Percentiles rank a stretch among this genome's conserved stretches.
Conservation (phyloP, 2,888 invertebrate species). For the Dermolepida albohirtum region DNA sequence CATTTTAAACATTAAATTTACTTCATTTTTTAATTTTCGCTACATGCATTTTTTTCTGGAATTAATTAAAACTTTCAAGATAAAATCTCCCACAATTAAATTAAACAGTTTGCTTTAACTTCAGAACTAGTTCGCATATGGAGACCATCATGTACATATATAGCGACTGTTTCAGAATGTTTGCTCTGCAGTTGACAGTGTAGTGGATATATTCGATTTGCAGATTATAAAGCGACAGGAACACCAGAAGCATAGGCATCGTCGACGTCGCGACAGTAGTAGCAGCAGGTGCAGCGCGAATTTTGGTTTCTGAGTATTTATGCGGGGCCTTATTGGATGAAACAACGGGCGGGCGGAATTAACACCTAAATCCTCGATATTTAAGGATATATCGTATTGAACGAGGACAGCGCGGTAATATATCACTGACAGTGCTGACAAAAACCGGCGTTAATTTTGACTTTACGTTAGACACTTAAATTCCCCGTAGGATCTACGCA, state of each 20-base stretch:
- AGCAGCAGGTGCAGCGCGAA: constrained; percentile 55
- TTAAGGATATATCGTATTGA: constrained; percentile 49
- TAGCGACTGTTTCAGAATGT: too few species aligned
- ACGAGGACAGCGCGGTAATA: constrained; percentile 49
- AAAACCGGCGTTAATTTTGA: constrained; percentile 40
- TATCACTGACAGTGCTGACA: constrained; percentile 47
- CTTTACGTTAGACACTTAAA: constrained; percentile 45
- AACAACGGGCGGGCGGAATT: constrained; percentile 49
- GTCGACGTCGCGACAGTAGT: constrained; percentile 18
- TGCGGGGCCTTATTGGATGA: constrained; percentile 56
- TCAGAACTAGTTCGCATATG: too few species aligned
- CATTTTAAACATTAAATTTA: too few species aligned
- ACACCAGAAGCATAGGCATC: constrained; percentile 1
- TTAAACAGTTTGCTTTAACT: too few species aligned
- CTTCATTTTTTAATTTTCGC: too few species aligned
- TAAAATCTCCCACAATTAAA: too few species aligned
- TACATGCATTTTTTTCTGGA: too few species aligned
- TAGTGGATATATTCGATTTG: constrained; percentile 25
- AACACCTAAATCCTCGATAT: constrained; percentile 52
- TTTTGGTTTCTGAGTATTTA: constrained; percentile 57
- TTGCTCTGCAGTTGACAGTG: constrained; percentile 2
- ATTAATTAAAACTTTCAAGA: too few species aligned
- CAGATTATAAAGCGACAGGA: constrained; percentile 21
- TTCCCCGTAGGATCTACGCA: constrained; percentile 38
- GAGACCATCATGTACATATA: too few species aligned